Evolutionary conservation across 2,797 vertebrate genomes (phyloP).

Genomic region (Rallus crepitans): DNA sequence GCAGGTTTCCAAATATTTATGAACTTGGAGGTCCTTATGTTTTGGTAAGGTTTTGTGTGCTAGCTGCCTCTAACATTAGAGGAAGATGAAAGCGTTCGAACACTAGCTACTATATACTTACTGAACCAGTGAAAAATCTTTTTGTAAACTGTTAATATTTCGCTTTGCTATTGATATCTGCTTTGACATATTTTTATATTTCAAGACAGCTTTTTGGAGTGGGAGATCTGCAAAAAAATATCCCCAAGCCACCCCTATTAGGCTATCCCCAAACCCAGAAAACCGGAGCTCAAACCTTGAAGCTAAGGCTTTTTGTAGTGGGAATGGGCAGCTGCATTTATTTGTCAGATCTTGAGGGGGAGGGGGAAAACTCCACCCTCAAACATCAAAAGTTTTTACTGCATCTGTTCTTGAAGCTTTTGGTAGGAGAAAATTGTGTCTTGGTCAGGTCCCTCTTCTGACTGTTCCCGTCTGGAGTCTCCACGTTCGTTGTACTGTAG

Average conservation of each 20-base stretch:
- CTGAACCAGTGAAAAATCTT: neutral
- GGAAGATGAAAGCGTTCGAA: constrained; percentile 40
- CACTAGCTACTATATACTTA: neutral
- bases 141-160: constrained; percentile 20
- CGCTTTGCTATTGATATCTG: neutral
- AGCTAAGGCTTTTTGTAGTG: neutral
- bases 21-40: neutral
- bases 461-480: neutral
- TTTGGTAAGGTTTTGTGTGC: neutral
- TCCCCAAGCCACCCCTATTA: no score
- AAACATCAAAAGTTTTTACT: neutral
- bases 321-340: neutral
- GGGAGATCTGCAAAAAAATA: neutral
- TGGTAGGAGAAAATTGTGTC: neutral
- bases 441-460: neutral
- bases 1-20: constrained; percentile 40
- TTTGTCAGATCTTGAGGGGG: neutral
- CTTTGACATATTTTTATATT: neutral
- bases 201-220: neutral
- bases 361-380: no score
- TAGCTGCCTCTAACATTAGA: neutral
- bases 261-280: neutral
- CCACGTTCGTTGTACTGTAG: neutral
- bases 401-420: neutral
- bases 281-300: neutral